Conservation (phyloP, 2,888 invertebrate species). For the Opisthograptis luteolata region DNA sequence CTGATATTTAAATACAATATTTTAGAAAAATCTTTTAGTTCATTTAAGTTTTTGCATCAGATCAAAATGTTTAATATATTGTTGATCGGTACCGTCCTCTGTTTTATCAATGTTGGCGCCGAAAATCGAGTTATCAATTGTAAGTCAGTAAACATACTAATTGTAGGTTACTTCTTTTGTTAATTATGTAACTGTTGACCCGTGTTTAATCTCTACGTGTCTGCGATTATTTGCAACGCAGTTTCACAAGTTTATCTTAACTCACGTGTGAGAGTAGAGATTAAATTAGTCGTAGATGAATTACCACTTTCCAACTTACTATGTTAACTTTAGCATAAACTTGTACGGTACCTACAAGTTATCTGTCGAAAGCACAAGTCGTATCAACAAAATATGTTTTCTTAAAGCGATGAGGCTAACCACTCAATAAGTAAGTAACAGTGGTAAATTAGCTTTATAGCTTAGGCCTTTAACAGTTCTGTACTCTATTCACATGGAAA, state of each 20-base stretch:
- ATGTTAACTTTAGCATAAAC: too few species aligned
- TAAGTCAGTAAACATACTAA: constrained; percentile 44
- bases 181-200: constrained; percentile 14
- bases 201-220: constrained; percentile 4
- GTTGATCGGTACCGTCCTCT: not conserved
- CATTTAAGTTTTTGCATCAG: not conserved
- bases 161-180: constrained; percentile 3
- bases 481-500: too few species aligned
- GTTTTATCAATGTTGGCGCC: constrained; percentile 26
- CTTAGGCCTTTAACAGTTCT: too few species aligned
- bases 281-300: too few species aligned
- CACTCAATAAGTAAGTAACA: too few species aligned
- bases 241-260: constrained; percentile 3
- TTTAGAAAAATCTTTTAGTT: constrained; percentile 24
- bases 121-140: constrained; percentile 57
- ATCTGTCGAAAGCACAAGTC: too few species aligned
- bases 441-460: too few species aligned
- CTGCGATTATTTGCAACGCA: constrained; percentile 9
- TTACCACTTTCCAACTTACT: too few species aligned
- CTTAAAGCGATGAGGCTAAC: too few species aligned
- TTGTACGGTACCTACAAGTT: too few species aligned
- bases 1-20: constrained; percentile 33
- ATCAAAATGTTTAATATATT: constrained; percentile 19
- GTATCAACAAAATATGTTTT: too few species aligned
- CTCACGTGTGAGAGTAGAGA: constrained; percentile 1